phyloP scores from a whole-genome alignment of 1,140 invertebrate species.

The Drosophila ananassae region DNA sequence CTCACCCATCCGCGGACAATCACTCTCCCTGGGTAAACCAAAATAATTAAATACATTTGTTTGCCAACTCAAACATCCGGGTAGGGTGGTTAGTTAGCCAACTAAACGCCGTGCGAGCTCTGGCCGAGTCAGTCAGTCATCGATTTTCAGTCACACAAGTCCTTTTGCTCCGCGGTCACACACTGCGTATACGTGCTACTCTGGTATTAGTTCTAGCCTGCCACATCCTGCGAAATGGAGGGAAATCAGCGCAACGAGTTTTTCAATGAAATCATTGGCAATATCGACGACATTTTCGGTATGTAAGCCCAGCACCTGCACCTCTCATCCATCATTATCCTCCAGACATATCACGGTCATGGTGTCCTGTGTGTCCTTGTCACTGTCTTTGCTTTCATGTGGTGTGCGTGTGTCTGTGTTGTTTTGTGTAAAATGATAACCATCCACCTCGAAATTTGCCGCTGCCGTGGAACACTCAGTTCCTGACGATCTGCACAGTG shows the following conservation, averaged over 20 bases:
- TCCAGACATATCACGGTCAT: slow-evolving; percentile 19
- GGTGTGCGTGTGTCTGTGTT: slow-evolving; percentile 20
- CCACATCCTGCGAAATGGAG: slow-evolving; percentile 42
- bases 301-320: slow-evolving; percentile 54
- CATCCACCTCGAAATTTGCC: slow-evolving; percentile 54
- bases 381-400: slow-evolving; percentile 6
- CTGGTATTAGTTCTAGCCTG: background rate
- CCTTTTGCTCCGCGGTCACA: slow-evolving; percentile 28
- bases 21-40: slow-evolving; percentile 26
- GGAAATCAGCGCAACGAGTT: slow-evolving; percentile 71
- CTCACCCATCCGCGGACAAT: slow-evolving; percentile 4
- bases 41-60: slow-evolving; percentile 78
- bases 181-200: slow-evolving; percentile 30
- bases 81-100: slow-evolving; percentile 11
- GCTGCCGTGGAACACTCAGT: slow-evolving; percentile 84
- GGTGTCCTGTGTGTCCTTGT: slow-evolving; percentile 37
- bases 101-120: slow-evolving; percentile 31
- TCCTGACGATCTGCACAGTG: slow-evolving; percentile 88
- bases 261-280: slow-evolving; percentile 77
- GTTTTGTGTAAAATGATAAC: slow-evolving; percentile 56
- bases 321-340: slow-evolving; percentile 44
- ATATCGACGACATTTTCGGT: slow-evolving; percentile 83
- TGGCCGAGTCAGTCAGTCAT: slow-evolving; percentile 56
- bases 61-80: slow-evolving; percentile 65
- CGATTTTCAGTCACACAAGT: slow-evolving; percentile 69